Evolutionary conservation across 2,797 vertebrate genomes (phyloP).

Genomic region (Carapus acus): DNA sequence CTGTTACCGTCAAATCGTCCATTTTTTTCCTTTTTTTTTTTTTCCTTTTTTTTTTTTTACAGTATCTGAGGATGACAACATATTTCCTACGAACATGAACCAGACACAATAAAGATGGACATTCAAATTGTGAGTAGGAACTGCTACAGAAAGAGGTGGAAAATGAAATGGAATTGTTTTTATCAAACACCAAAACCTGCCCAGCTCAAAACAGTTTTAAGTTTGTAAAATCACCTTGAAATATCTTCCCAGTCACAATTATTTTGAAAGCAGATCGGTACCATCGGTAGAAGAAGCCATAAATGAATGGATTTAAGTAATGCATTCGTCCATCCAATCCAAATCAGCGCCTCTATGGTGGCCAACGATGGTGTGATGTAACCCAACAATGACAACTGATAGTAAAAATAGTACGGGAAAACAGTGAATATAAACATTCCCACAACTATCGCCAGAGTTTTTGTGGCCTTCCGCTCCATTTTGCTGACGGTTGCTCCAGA

Average conservation of each 20-base stretch:
- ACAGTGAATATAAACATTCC: no score
- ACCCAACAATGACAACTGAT: slow-evolving; percentile 22
- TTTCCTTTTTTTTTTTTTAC: no score
- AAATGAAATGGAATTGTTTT: no score
- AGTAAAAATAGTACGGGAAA: no score
- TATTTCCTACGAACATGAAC: no score
- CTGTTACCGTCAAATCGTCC: no score
- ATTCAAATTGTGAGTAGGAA: no score
- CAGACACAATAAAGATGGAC: no score
- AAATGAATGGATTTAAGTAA: slow-evolving; percentile 35
- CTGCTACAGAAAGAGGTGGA: no score
- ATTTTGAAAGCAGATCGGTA: slow-evolving; percentile 26
- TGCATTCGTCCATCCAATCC: slow-evolving; percentile 23
- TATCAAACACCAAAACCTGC: no score
- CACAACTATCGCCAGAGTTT: slow-evolving; percentile 27
- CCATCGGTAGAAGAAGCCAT: slow-evolving; percentile 42
- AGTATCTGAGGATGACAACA: no score
- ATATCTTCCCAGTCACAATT: slow-evolving; percentile 27
- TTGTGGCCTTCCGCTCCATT: slow-evolving; percentile 31
- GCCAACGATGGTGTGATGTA: background rate
- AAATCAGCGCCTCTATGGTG: slow-evolving; percentile 13
- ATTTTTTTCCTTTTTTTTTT: no score
- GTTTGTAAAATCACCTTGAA: slow-evolving; percentile 17
- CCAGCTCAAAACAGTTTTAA: background rate
- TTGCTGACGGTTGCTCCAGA: slow-evolving; percentile 11